Base-by-base conservation (phyloP, 2,888 invertebrate genomes). In the Xestoiulus laeticollis region DNA sequence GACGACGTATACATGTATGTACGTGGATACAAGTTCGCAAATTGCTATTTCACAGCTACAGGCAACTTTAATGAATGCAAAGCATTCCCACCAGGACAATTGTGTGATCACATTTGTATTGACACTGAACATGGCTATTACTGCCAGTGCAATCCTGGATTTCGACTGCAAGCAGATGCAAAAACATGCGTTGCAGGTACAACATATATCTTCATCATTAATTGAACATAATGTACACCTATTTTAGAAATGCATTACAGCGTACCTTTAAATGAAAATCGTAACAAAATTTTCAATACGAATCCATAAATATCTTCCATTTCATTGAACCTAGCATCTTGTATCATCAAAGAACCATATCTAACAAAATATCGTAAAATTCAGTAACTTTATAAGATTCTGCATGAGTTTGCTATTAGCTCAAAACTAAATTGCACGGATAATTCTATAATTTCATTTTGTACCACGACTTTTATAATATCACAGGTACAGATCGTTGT, bases 41-140 rank as follows among this genome's bases (percentile, higher is more conserved):
- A 22, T 22, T 68, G 12, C 68, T 32, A 26, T 33, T 30, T 30
- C 19, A 33, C 83, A 83, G 83, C 83, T 8, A 30, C 16, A 22
- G 38, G 14, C 19, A 78, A 68, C n/a, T 30, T 87, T 78, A 82
- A 94, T 90, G 92, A 94, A 85, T 95, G 95, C 90, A 93, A 93
- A 68, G 89, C 93, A 68, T 93, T 94, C 89, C 92, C 91, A 8
- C 12, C 22, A 38, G 93, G 93, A n/a, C 91, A 93, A 90, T 92
- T 96, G 19, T 97, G 96, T 91, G 95, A 95, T 0, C 96, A 96
- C 90, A 94, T 95, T 90, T 97, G 96, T 91, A 94, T 96, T 33
- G 95, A 96, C 1, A 93, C 94, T 0, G 94, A 94, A 0, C 95
- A 95, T 0, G 96, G 96, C 0, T 96, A 94, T 91, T 93, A 92